Base-by-base conservation (phyloP, 2,888 invertebrate species). In the Aphidius colemani region DNA sequence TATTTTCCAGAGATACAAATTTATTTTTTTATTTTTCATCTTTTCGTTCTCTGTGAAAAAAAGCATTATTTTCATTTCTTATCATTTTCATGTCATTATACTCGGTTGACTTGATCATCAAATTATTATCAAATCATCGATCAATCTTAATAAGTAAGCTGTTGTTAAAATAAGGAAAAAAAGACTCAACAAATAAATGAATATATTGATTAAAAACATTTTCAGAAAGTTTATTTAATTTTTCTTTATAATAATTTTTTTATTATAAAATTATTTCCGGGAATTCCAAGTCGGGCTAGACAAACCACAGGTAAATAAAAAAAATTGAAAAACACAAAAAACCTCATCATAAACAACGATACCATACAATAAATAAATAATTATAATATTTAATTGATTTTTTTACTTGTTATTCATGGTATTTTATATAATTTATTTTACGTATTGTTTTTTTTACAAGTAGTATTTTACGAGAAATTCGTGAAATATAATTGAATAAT, bases 291-390 rank as follows among this genome's bases (percentile, higher is more conserved):
- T 53, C 11, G 3, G 5, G 5, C 30, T 30, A 30, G 5, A 41
- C 7, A 41, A 41, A 61, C 63, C 61, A 53, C 67, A 67, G 53
- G 7, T 7, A 51, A 56, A 40, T 56, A 44, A 62, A 41, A 64
- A 53, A 7, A 11, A 2, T 10, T 6, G n/a, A 18, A 18, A 18
- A 63, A 63, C 61, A 60, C 18, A 7, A 53, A 61, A 65, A 70
- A 67, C 69, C 64, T 67, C 64, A 70, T 69, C 30, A 30, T 5
- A 30, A 30, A 30, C 30, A 30, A 30, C 5, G 30, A 30, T 30
- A 5, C 30, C 30, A 30, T 30, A 30, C 30, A 30, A 30, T 30
- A 30, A 30, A 30, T 30, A 30, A 30, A 30, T 30, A 30, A 30
- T 30, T 5, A 30, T 30, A 30, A 30, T 30, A 30, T 30, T 30